These are phyloP conservation scores for Hydroisotoma schaefferi DNA, from an alignment of 2,888 invertebrate species.

Conservation along the genomic window DNA sequence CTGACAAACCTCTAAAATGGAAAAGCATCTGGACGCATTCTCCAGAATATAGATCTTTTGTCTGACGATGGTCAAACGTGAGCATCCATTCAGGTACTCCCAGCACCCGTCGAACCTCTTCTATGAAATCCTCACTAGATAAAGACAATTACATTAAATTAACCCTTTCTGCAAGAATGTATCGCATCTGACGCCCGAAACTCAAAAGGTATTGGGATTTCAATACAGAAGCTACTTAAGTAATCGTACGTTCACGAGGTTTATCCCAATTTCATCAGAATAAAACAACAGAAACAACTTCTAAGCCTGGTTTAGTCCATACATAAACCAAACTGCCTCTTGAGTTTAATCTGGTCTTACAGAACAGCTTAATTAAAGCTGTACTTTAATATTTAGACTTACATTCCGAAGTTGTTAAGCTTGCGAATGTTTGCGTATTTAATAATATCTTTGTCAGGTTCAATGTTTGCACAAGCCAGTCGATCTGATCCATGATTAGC, in stretches of 20 bases:
- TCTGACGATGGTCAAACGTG: conserved; percentile 75
- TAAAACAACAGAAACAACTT: no score
- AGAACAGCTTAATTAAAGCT: no score
- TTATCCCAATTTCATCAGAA: no score
- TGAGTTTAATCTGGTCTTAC: no score
- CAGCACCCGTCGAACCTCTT: conserved; percentile 73
- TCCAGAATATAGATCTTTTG: conserved; percentile 70
- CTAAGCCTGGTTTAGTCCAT: no score
- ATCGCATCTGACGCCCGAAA: no score
- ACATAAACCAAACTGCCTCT: no score
- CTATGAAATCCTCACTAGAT: conserved; percentile 74
- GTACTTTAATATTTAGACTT: conserved; percentile 55
- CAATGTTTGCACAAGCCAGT: conserved; percentile 87
- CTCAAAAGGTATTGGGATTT: no score
- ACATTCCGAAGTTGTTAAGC: conserved; percentile 84
- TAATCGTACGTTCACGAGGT: no score
- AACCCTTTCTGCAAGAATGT: background rate
- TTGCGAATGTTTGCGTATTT: conserved; percentile 83
- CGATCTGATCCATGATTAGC: conserved; percentile 67
- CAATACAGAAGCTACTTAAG: no score
- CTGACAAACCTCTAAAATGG: conserved; percentile 72
- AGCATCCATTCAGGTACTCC: conserved; percentile 88
- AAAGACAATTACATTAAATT: conserved; percentile 1
- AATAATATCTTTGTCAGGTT: conserved; percentile 83
- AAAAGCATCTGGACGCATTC: conserved; percentile 79